Conservation (phyloP, 2,113 vertebrate genomes). For the Mormyrus lacerda region DNA sequence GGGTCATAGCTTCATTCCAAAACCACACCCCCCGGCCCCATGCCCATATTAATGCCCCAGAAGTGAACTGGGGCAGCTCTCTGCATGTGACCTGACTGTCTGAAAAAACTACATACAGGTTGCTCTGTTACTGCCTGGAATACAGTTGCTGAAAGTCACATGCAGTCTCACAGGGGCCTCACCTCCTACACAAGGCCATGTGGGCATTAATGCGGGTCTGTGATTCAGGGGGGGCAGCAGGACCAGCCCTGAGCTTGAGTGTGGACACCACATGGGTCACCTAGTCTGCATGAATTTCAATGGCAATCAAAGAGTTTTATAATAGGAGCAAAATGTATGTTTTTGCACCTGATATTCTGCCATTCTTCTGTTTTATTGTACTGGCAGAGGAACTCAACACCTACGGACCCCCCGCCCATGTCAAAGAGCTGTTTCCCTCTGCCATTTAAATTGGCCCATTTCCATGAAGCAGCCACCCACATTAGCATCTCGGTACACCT, state of each 20-base stretch:
- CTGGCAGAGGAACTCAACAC: not conserved
- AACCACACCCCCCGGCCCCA: not conserved
- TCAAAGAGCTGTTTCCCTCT: not conserved
- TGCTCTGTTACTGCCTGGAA: slow-evolving; percentile 19
- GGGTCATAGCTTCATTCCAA: not conserved
- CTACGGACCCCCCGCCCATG: too few species aligned
- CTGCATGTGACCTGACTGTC: not conserved
- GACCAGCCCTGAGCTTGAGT: not conserved
- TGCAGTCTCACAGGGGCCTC: slow-evolving; percentile 19
- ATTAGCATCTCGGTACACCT: not conserved
- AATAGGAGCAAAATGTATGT: not conserved
- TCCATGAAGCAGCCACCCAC: not conserved
- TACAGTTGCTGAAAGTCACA: slow-evolving; percentile 23
- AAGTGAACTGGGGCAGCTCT: not conserved
- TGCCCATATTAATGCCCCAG: not conserved
- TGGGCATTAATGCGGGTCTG: slow-evolving; percentile 3
- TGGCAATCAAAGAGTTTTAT: not conserved
- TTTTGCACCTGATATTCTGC: not conserved
- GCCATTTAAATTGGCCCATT: not conserved
- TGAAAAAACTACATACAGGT: slow-evolving; percentile 21
- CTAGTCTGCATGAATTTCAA: not conserved
- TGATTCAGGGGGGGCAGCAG: not conserved
- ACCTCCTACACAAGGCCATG: slow-evolving; percentile 2
- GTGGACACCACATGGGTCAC: not conserved
- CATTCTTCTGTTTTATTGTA: not conserved